Evolutionary conservation across 2,113 vertebrate species (phyloP).

Genomic region (human (Homo sapiens)): DNA sequence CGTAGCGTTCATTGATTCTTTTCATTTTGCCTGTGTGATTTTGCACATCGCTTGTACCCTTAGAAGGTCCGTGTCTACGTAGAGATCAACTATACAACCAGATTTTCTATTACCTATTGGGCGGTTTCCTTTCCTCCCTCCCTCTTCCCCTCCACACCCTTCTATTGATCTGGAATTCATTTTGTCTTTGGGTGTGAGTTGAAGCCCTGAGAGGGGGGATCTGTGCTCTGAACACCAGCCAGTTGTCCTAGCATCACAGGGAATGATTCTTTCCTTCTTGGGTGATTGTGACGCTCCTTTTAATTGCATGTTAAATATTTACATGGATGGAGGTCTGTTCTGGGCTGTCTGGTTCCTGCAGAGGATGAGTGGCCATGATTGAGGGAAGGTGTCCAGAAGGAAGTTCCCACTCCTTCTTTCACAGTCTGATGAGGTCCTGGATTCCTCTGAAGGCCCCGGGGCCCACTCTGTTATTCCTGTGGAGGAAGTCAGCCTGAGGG

Average conservation of each 20-base stretch:
- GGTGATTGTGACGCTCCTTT: background rate
- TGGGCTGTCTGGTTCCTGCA: background rate
- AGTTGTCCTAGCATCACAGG: background rate
- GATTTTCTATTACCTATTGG: background rate
- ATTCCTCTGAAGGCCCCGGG: fast-evolving
- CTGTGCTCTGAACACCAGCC: background rate
- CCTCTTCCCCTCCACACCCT: fast-evolving
- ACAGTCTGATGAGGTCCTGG: fast-evolving
- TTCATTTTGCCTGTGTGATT: background rate
- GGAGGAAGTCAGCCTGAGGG: background rate
- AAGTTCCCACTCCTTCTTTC: background rate
- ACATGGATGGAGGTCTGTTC: fast-evolving
- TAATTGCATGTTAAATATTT: background rate
- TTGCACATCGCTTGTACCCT: fast-evolving
- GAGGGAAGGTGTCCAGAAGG: background rate
- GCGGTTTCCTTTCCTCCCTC: too few relatives aligned
- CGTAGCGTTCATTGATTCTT: fast-evolving
- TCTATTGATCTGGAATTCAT: background rate
- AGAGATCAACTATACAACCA: fast-evolving
- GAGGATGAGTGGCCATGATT: background rate
- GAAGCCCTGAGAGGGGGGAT: background rate
- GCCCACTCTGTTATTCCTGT: background rate
- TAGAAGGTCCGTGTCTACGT: background rate
- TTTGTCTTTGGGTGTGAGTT: fast-evolving
- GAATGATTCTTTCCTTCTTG: background rate